These are phyloP conservation scores for Corvus hawaiiensis DNA, from an alignment of 2,113 vertebrate genomes.

Conservation along the genomic window DNA sequence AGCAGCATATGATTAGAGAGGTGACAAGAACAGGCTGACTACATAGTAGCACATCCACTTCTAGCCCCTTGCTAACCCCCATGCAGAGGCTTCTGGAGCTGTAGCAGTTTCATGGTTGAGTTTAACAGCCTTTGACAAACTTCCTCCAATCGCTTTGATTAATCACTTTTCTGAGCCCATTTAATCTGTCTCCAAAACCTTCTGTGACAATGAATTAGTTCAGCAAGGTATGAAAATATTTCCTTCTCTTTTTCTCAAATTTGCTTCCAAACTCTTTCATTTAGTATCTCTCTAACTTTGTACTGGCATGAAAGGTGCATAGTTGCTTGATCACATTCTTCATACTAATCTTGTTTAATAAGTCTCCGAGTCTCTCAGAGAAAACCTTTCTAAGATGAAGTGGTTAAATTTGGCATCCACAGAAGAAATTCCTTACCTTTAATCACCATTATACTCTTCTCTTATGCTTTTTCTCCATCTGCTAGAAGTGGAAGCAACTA, in stretches of 20 bases:
- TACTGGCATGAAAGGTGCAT: not conserved
- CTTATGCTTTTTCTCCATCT: not conserved
- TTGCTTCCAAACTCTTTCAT: not conserved
- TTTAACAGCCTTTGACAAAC: not conserved
- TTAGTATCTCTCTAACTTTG: not conserved
- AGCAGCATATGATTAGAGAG: not conserved
- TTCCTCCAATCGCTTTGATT: not conserved
- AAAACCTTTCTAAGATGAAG: not conserved
- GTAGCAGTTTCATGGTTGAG: not conserved
- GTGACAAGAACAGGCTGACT: not conserved
- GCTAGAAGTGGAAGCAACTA: not conserved
- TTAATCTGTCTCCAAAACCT: not conserved
- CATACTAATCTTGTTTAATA: not conserved
- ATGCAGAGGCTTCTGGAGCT: not conserved
- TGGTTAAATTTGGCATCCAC: not conserved
- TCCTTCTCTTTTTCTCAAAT: not conserved
- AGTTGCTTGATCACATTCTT: not conserved
- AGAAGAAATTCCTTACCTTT: not conserved
- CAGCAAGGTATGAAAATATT: not conserved
- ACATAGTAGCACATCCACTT: rapidly evolving
- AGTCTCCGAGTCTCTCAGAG: not conserved
- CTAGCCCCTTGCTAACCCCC: not conserved
- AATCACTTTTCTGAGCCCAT: not conserved
- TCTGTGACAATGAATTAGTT: not conserved
- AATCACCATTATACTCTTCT: not conserved